phyloP scores from a whole-genome alignment of 2,888 invertebrate species.

The Pollenia griseotomentosa region DNA sequence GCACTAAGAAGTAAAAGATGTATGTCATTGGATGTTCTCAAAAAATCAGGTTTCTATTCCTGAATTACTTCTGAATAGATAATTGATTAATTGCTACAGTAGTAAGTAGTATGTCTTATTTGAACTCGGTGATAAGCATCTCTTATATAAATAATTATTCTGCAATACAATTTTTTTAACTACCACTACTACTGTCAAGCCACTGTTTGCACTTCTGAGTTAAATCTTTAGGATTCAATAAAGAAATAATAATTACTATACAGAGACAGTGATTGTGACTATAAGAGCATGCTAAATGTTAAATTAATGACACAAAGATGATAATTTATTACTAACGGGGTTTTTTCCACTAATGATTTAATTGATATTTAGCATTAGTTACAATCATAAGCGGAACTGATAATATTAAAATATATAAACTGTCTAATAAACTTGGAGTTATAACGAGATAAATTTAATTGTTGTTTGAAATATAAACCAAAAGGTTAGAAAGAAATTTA shows the following conservation, averaged over 20 bases:
- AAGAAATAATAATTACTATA: slow-evolving; percentile 10
- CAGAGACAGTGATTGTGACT: not conserved
- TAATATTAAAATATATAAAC: not conserved
- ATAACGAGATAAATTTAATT: not conserved
- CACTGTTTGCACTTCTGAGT: not conserved
- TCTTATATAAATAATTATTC: too few species aligned
- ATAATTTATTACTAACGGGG: slow-evolving; percentile 30
- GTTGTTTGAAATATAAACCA: not conserved
- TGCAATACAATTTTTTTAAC: too few species aligned
- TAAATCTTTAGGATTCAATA: slow-evolving; percentile 10
- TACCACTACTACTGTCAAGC: not conserved
- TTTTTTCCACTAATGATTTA: slow-evolving; percentile 16
- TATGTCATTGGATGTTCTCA: too few species aligned
- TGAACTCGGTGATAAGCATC: too few species aligned
- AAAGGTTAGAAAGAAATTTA: slow-evolving; percentile 4
- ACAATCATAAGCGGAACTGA: slow-evolving; percentile 35
- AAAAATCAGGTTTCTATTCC: too few species aligned
- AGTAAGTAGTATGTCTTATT: too few species aligned
- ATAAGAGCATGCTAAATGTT: slow-evolving; percentile 15
- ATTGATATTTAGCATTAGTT: slow-evolving; percentile 25
- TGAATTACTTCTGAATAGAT: too few species aligned
- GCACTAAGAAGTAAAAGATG: too few species aligned
- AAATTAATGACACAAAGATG: slow-evolving; percentile 26
- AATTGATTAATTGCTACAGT: too few species aligned
- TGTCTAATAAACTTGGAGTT: slow-evolving; percentile 6